A percentile compares a stretch with the other conserved stretches of the same genome.
phyloP scores from a whole-genome alignment of 2,888 invertebrate species.

The Barypeithes pellucidus region DNA sequence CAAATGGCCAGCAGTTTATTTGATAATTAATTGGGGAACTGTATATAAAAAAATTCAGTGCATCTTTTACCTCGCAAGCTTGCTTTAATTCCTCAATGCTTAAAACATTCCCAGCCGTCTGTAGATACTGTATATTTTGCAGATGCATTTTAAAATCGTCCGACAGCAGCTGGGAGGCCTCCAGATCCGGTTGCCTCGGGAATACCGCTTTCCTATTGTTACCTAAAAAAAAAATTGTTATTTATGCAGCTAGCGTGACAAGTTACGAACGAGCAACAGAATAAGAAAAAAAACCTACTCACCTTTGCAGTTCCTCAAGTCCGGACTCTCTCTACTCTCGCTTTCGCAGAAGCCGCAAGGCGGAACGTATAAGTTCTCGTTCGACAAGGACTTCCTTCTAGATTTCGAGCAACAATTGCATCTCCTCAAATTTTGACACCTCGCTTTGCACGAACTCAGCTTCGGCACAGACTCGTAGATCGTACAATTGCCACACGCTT shows the following conservation, averaged over 20 bases:
- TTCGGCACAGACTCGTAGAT: conserved; percentile 67
- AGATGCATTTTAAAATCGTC: conserved; percentile 82
- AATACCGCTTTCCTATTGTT: conserved; percentile 65
- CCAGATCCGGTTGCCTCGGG: conserved; percentile 71
- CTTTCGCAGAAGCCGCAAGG: conserved; percentile 71
- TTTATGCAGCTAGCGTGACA: no score
- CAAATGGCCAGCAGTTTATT: no score
- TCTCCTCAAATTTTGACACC: conserved; percentile 63
- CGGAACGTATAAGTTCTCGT: conserved; percentile 74
- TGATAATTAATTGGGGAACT: no score
- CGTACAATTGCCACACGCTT: conserved; percentile 67
- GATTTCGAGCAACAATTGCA: conserved; percentile 65
- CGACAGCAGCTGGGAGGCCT: conserved; percentile 78
- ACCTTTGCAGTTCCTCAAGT: conserved; percentile 62
- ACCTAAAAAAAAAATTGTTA: conserved; percentile 13
- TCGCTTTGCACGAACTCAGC: conserved; percentile 58
- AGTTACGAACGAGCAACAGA: no score
- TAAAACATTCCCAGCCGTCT: conserved; percentile 80
- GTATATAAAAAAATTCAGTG: no score
- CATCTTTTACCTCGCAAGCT: conserved; percentile 66
- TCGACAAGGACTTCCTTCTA: conserved; percentile 75
- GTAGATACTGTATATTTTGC: conserved; percentile 82
- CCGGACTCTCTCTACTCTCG: conserved; percentile 63
- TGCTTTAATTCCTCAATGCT: conserved; percentile 76
- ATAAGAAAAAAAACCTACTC: background rate